A percentile compares a stretch with the other conserved stretches of the same genome.
These are phyloP conservation scores for Erpornis zantholeuca DNA, from an alignment of 2,113 vertebrate genomes.

Conservation along the genomic window DNA sequence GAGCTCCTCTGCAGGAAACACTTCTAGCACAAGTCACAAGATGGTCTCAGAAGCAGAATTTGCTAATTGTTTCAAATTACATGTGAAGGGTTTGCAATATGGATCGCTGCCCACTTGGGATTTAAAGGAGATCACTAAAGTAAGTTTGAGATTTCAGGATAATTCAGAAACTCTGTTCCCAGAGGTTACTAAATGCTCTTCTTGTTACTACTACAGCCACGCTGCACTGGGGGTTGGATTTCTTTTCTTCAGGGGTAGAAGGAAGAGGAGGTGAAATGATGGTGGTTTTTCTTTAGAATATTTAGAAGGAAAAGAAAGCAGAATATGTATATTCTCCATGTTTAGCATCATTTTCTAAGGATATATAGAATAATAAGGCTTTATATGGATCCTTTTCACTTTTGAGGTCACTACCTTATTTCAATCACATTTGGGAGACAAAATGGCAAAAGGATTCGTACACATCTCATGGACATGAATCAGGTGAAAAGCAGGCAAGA, in stretches of 20 bases:
- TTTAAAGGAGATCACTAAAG: slow-evolving; percentile 32
- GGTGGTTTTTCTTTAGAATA: not conserved
- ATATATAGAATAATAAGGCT: not conserved
- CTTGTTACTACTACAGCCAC: not conserved
- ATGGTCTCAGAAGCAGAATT: not conserved
- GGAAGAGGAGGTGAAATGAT: not conserved
- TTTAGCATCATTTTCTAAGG: not conserved
- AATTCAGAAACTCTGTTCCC: slow-evolving; percentile 23
- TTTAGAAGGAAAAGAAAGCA: not conserved
- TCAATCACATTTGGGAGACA: not conserved
- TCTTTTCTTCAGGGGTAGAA: not conserved
- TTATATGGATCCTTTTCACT: not conserved
- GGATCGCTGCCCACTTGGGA: slow-evolving; percentile 37
- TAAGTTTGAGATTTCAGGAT: slow-evolving; percentile 16
- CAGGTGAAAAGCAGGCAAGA: not conserved
- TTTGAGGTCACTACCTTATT: not conserved
- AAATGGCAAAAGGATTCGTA: not conserved
- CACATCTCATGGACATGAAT: not conserved
- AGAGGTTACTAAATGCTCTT: not conserved
- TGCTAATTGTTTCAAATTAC: slow-evolving; percentile 26
- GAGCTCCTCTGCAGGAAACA: not conserved
- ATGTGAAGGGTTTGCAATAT: slow-evolving; percentile 40
- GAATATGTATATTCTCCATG: not conserved
- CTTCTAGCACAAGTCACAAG: slow-evolving; percentile 12
- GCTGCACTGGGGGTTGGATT: not conserved